Evolutionary conservation across 2,888 invertebrate species (phyloP).

Genomic region (Laspeyria flexula): DNA sequence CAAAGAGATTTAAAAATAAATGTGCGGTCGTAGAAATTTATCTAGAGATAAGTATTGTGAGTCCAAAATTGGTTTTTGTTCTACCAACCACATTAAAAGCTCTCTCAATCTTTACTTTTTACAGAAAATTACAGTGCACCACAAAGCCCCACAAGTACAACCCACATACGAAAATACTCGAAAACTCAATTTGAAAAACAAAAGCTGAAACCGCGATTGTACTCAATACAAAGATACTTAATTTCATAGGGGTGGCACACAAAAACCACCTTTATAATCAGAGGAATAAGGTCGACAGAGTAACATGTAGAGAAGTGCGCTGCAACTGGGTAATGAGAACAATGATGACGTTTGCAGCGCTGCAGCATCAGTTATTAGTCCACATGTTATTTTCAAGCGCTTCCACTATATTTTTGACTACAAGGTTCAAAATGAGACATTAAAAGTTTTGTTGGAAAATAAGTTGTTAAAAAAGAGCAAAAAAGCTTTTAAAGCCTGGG

Average conservation of each 20-base stretch:
- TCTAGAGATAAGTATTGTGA: too few species aligned
- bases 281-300: slow-evolving; percentile 45
- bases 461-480: too few species aligned
- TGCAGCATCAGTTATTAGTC: slow-evolving; percentile 47
- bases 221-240: slow-evolving; percentile 43
- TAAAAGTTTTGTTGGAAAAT: not conserved
- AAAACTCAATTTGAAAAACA: slow-evolving; percentile 37
- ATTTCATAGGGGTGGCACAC: slow-evolving; percentile 32
- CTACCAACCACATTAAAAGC: too few species aligned
- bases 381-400: slow-evolving; percentile 40
- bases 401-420: slow-evolving; percentile 20
- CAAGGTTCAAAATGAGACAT: not conserved
- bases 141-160: slow-evolving; percentile 19
- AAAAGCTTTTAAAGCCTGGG: too few species aligned
- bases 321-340: slow-evolving; percentile 56
- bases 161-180: slow-evolving; percentile 30
- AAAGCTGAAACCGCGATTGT: slow-evolving; percentile 31
- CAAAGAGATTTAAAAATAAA: too few species aligned
- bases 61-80: too few species aligned
- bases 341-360: slow-evolving; percentile 53
- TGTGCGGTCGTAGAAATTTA: too few species aligned
- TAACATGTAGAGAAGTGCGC: slow-evolving; percentile 39
- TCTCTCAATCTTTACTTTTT: not conserved
- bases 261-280: slow-evolving; percentile 37
- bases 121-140: not conserved